Conservation (phyloP, 2,797 vertebrate species). For the Acrocephalus scirpaceus region DNA sequence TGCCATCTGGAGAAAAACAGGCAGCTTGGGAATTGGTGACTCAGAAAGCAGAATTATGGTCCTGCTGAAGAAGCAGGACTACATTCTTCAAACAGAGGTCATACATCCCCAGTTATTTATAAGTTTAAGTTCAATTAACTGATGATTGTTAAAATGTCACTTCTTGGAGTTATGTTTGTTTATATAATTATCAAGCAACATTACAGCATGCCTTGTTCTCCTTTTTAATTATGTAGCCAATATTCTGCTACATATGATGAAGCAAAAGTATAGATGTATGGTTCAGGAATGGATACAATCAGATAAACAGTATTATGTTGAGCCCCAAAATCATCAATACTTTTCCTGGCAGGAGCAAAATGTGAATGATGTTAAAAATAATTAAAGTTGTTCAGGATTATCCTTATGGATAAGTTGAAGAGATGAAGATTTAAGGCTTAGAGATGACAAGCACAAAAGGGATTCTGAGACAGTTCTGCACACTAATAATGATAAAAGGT, state of each 20-base stretch:
- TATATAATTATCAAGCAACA: neutral
- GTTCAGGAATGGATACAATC: neutral
- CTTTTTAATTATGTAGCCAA: neutral
- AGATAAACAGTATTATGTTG: neutral
- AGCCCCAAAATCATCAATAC: neutral
- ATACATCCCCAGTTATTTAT: neutral
- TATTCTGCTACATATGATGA: neutral
- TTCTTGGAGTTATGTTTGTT: neutral
- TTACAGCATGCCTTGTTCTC: neutral
- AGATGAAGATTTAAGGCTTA: neutral
- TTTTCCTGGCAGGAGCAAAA: neutral
- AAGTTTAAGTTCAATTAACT: neutral
- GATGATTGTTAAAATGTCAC: neutral
- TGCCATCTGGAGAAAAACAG: neutral
- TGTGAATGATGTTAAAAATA: neutral
- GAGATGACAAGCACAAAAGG: neutral
- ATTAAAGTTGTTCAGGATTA: neutral
- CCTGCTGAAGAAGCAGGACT: neutral
- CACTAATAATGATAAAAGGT: neutral
- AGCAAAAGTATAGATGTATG: accelerated
- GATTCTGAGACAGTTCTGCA: neutral
- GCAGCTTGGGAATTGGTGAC: neutral
- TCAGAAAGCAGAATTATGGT: neutral
- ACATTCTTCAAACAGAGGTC: neutral
- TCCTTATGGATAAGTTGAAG: neutral